These are phyloP conservation scores for Erythrolamprus reginae DNA, from an alignment of 2,113 vertebrate species.

Conservation along the genomic window DNA sequence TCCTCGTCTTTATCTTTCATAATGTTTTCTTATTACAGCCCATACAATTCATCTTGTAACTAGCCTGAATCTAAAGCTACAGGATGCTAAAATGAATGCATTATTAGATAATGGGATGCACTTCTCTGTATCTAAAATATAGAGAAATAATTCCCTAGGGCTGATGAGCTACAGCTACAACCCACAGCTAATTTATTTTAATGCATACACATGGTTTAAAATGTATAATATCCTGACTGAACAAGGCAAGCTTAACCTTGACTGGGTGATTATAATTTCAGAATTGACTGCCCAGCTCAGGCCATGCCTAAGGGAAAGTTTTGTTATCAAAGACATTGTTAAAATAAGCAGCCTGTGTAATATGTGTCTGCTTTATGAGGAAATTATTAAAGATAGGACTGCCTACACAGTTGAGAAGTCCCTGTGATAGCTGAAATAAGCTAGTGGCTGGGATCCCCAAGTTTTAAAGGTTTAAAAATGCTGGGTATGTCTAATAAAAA, in stretches of 20 bases:
- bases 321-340: conserved; percentile 35
- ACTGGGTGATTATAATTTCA: conserved; percentile 50
- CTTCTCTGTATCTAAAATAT: conserved; percentile 18
- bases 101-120: conserved; percentile 29
- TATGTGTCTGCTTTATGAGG: conserved; percentile 27
- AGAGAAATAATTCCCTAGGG: conserved; percentile 15
- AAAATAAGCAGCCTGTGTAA: conserved; percentile 31
- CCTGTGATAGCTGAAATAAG: not conserved
- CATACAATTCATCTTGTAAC: conserved; percentile 20
- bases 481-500: not conserved
- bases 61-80: conserved; percentile 1
- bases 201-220: conserved; percentile 19
- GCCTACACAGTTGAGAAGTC: not conserved
- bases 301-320: conserved; percentile 28
- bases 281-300: conserved; percentile 44
- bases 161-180: not conserved
- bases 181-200: conserved; percentile 27
- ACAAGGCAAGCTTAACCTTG: conserved; percentile 43
- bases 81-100: conserved; percentile 18
- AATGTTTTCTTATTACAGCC: conserved; percentile 24
- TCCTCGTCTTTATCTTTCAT: conserved; percentile 26
- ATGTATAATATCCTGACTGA: conserved; percentile 16
- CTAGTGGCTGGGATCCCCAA: not conserved
- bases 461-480: not conserved
- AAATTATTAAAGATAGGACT: conserved; percentile 11